Conservation (phyloP, 2,113 vertebrate species). For the Neolamprologus longior region DNA sequence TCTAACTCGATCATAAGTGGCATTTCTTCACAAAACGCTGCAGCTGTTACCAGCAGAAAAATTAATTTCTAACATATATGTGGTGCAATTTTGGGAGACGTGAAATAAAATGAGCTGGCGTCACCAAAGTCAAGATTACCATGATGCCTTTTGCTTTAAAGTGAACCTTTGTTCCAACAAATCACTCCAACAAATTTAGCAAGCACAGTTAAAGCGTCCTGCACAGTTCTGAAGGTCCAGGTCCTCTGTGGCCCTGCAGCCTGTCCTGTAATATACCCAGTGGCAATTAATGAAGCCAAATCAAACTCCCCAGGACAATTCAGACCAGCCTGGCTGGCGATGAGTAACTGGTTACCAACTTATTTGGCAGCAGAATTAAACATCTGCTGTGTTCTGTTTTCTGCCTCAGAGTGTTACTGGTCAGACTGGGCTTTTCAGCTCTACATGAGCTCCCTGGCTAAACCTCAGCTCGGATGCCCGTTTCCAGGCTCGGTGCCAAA, state of each 20-base stretch:
- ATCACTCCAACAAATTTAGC: neutral
- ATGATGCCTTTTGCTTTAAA: neutral
- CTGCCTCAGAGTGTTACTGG: constrained; percentile 5
- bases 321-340: neutral
- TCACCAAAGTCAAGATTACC: neutral
- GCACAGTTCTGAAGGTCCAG: neutral
- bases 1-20: neutral
- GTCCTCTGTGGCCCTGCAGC: neutral
- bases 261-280: constrained; percentile 9
- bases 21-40: neutral
- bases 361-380: constrained; percentile 24
- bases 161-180: neutral
- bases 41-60: neutral
- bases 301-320: neutral
- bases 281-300: neutral
- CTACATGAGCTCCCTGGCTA: neutral
- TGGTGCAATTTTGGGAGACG: neutral
- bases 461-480: neutral
- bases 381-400: constrained; percentile 44
- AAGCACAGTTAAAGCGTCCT: neutral
- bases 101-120: neutral
- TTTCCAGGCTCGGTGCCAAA: constrained; percentile 3
- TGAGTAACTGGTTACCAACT: constrained; percentile 21
- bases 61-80: neutral
- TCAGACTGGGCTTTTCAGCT: constrained; percentile 1